Percentiles rank a stretch among this genome's conserved stretches.
These are phyloP conservation scores for Lophochroa leadbeateri DNA, from an alignment of 2,113 vertebrate genomes.

Conservation along the genomic window DNA sequence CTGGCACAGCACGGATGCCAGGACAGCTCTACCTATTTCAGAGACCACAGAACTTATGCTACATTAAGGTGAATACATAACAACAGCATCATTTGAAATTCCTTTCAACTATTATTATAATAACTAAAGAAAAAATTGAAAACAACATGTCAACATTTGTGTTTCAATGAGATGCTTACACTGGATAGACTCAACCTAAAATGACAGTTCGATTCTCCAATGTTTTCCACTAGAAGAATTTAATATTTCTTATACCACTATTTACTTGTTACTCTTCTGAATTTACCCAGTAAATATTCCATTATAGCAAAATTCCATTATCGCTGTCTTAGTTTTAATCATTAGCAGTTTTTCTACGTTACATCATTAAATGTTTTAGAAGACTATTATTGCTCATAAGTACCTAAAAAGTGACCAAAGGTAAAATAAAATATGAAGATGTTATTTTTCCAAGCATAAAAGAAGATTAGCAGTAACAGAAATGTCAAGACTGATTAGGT, in stretches of 20 bases:
- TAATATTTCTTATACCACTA: background rate
- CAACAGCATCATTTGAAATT: background rate
- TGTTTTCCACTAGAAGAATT: background rate
- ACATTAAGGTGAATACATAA: accelerated
- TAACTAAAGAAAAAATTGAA: background rate
- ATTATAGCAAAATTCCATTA: background rate
- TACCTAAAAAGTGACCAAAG: background rate
- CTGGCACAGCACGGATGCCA: background rate
- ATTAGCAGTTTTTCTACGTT: background rate
- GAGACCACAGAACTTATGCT: accelerated
- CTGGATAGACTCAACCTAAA: background rate
- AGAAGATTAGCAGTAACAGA: background rate
- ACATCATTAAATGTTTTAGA: background rate
- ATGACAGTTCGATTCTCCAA: background rate
- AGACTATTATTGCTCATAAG: background rate
- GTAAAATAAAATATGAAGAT: constrained; percentile 35
- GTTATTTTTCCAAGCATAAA: background rate
- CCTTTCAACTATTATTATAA: background rate
- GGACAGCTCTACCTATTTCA: background rate
- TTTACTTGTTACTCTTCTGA: background rate
- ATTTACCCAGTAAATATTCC: background rate
- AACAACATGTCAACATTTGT: background rate
- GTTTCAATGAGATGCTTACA: background rate
- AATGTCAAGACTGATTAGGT: background rate
- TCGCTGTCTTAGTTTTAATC: background rate